phyloP scores from a whole-genome alignment of 2,797 vertebrate species.

The Crypturellus tataupa region DNA sequence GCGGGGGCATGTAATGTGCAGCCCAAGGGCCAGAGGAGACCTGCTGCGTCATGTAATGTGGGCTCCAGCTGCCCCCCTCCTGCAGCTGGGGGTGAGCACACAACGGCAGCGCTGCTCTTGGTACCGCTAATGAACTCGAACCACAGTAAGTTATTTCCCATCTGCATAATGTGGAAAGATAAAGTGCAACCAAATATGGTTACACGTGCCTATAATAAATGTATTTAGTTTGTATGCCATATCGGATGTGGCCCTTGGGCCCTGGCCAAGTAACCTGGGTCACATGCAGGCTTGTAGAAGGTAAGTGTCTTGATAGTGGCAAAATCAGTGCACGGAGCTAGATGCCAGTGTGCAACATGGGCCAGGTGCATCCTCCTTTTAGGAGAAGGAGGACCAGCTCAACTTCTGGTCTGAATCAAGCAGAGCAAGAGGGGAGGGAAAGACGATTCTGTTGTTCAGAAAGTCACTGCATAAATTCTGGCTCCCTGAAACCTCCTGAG shows the following conservation, averaged over 20 bases:
- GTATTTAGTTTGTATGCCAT: not conserved
- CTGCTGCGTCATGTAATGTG: conserved; percentile 45
- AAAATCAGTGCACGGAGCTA: not conserved
- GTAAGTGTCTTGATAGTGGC: not conserved
- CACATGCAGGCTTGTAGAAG: not conserved
- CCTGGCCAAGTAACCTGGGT: not conserved
- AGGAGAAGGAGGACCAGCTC: not conserved
- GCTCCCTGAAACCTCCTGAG: not conserved
- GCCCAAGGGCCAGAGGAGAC: conserved; percentile 59
- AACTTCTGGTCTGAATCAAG: not conserved
- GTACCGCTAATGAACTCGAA: not conserved
- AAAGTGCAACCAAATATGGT: not conserved
- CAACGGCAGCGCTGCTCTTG: not conserved
- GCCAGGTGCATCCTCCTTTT: not conserved
- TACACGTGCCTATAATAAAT: not conserved
- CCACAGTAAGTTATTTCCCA: not conserved
- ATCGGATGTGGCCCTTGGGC: not conserved
- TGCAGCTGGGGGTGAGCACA: not conserved
- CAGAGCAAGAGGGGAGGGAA: not conserved
- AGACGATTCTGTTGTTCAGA: not conserved
- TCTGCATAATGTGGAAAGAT: not conserved
- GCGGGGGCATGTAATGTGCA: conserved; percentile 3
- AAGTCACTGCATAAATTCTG: not conserved
- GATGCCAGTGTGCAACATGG: not conserved
- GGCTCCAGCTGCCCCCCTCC: conserved; percentile 45